Evolutionary conservation across 2,888 invertebrate genomes (phyloP).

Genomic region (Lepetodrilus schrolli): DNA sequence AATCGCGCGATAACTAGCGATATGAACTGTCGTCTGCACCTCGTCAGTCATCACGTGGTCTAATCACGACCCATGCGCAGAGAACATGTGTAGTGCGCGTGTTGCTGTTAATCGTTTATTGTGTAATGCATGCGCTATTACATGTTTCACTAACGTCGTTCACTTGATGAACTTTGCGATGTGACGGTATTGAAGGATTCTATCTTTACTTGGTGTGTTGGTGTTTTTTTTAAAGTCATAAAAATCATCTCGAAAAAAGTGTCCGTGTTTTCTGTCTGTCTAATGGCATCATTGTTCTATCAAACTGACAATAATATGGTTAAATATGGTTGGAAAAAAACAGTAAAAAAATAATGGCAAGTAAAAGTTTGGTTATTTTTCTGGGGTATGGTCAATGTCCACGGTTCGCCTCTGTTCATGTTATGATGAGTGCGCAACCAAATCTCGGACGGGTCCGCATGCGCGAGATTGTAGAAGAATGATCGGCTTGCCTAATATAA

Average conservation of each 20-base stretch:
- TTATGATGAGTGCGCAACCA: no score
- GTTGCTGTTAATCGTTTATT: background rate
- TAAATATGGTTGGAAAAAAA: no score
- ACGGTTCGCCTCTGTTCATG: no score
- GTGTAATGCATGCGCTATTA: constrained; percentile 15
- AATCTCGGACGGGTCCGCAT: no score
- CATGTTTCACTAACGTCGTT: background rate
- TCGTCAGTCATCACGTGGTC: constrained; percentile 13
- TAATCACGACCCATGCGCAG: constrained; percentile 13
- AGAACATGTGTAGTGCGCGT: background rate
- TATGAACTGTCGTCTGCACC: constrained; percentile 21
- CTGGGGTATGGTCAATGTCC: no score
- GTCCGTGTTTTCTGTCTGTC: background rate
- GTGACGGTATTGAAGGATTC: background rate
- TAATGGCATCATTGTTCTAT: background rate
- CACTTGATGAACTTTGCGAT: constrained; percentile 10
- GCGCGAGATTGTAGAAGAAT: no score
- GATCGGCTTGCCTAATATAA: no score
- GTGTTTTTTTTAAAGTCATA: no score
- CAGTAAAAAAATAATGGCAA: no score
- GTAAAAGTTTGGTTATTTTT: no score
- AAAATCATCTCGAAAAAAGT: background rate
- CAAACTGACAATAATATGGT: background rate
- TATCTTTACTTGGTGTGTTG: background rate
- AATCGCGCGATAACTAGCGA: constrained; percentile 18